A percentile compares a stretch with the other conserved stretches of the same genome.
phyloP scores from a whole-genome alignment of 2,888 invertebrate genomes.

The Synanthedon formicaeformis region DNA sequence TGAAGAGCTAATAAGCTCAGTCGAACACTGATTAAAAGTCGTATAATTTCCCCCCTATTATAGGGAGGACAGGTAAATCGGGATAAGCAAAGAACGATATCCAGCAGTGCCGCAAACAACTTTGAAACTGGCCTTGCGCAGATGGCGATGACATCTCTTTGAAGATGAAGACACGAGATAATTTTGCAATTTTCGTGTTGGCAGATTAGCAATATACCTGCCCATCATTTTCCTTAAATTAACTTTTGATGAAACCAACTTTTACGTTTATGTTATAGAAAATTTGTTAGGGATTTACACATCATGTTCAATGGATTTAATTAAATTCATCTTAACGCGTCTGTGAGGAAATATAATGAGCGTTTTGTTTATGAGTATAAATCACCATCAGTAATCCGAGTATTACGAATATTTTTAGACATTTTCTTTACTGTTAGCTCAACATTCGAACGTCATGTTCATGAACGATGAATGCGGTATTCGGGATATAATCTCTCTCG shows the following conservation, averaged over 20 bases:
- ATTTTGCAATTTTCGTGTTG: slow-evolving; percentile 64
- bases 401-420: neutral
- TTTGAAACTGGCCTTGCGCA: slow-evolving; percentile 57
- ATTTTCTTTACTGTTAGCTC: slow-evolving; percentile 11
- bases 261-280: slow-evolving; percentile 31
- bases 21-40: slow-evolving; percentile 24
- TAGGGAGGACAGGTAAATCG: slow-evolving; percentile 31
- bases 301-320: neutral
- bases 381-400: neutral
- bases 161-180: slow-evolving; percentile 67
- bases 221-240: slow-evolving; percentile 54
- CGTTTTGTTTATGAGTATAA: no score
- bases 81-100: slow-evolving; percentile 47
- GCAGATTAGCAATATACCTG: slow-evolving; percentile 49
- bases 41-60: slow-evolving; percentile 30
- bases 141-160: slow-evolving; percentile 67
- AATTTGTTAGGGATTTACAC: slow-evolving; percentile 13
- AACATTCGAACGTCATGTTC: slow-evolving; percentile 19
- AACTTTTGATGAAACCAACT: slow-evolving; percentile 52
- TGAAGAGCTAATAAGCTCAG: no score
- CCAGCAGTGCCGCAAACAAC: slow-evolving; percentile 53
- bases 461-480: slow-evolving; percentile 26
- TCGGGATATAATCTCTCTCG: slow-evolving; percentile 32
- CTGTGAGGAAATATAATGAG: no score
- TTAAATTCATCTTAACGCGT: neutral